Percentiles rank a stretch among this genome's conserved stretches.
phyloP scores from a whole-genome alignment of 2,113 vertebrate species.

The Lepus timidus region DNA sequence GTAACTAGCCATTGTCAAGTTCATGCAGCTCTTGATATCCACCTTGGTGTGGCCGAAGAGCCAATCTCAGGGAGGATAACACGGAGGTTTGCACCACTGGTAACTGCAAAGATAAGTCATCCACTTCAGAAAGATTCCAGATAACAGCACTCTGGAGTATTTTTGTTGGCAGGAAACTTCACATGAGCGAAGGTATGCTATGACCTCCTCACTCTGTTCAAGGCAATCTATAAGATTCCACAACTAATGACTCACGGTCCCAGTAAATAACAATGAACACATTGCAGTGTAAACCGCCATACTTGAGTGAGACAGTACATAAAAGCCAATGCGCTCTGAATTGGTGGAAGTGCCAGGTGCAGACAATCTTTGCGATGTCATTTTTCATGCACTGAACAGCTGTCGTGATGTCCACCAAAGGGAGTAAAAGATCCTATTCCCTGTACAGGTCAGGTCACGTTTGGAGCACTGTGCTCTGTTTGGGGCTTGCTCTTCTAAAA shows the following conservation, averaged over 20 bases:
- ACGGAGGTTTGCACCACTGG: neutral
- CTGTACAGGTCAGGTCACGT: no score
- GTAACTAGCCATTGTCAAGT: neutral
- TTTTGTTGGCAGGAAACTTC: conserved; percentile 53
- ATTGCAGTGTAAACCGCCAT: neutral
- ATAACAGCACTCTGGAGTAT: conserved; percentile 40
- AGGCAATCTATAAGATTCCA: conserved; percentile 32
- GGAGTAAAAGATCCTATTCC: neutral
- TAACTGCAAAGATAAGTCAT: conserved; percentile 32
- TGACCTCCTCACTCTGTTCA: neutral
- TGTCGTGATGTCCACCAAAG: neutral
- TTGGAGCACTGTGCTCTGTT: neutral
- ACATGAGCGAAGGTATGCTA: neutral
- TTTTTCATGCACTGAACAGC: neutral
- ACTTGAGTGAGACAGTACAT: neutral
- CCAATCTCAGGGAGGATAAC: neutral
- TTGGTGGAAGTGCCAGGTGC: neutral
- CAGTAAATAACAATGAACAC: neutral
- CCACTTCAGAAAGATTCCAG: conserved; percentile 45
- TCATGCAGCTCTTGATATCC: neutral
- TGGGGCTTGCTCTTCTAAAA: neutral
- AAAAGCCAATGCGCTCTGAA: neutral
- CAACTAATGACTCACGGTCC: neutral
- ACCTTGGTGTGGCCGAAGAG: neutral
- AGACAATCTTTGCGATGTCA: neutral